Evolutionary conservation across 2,113 vertebrate species (phyloP).

Genomic region (Trinectes maculatus): DNA sequence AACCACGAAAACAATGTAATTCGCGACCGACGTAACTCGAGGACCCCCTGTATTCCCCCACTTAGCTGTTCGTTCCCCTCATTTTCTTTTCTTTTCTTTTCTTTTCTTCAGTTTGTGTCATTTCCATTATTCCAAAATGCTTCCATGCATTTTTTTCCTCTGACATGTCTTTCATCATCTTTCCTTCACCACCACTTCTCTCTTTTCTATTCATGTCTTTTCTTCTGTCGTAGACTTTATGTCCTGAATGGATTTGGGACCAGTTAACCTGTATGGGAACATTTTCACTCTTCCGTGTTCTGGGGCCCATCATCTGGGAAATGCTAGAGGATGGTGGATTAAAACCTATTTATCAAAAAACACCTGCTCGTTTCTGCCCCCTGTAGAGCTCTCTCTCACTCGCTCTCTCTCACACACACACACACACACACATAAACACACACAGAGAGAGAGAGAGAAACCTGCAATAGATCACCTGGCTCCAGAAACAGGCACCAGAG

Average conservation of each 20-base stretch:
- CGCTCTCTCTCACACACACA: slow-evolving; percentile 5
- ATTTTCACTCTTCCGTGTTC: background rate
- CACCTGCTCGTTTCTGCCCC: slow-evolving; percentile 56
- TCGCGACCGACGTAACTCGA: too few relatives aligned
- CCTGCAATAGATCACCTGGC: slow-evolving; percentile 43
- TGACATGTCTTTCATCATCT: background rate
- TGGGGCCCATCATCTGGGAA: slow-evolving; percentile 24
- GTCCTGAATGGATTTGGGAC: background rate
- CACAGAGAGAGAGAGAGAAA: slow-evolving; percentile 7
- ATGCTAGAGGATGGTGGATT: slow-evolving; percentile 39
- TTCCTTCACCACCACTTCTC: background rate
- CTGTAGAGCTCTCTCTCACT: background rate
- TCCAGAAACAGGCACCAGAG: slow-evolving; percentile 17
- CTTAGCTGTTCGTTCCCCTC: slow-evolving; percentile 1
- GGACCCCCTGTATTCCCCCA: too few relatives aligned
- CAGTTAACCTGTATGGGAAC: background rate
- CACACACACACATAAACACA: slow-evolving; percentile 5
- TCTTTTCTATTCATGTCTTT: background rate
- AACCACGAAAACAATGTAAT: too few relatives aligned
- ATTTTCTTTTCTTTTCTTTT: background rate
- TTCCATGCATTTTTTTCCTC: background rate
- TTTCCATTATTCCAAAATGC: background rate
- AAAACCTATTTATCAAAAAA: slow-evolving; percentile 54
- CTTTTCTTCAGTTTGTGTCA: background rate
- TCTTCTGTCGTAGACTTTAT: slow-evolving; percentile 5